Percentiles rank a stretch among this genome's conserved stretches.
phyloP scores from a whole-genome alignment of 2,888 invertebrate species.

The Amblyjoppa fuscipennis region DNA sequence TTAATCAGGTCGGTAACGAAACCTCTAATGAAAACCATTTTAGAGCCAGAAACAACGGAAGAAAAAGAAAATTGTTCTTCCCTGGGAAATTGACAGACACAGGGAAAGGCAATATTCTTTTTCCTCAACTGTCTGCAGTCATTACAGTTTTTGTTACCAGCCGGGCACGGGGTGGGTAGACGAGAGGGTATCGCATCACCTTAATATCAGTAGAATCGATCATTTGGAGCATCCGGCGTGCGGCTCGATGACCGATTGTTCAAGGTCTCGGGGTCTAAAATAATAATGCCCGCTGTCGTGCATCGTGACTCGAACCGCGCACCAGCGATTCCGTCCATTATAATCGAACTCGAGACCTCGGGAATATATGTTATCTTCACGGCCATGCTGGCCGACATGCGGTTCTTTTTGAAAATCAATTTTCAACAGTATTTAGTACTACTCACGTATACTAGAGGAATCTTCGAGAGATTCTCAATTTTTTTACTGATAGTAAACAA shows the following conservation, averaged over 20 bases:
- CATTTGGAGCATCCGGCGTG: neutral
- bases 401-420: conserved; percentile 47
- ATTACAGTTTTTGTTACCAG: too few species aligned
- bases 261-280: neutral
- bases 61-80: too few species aligned
- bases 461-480: conserved; percentile 26
- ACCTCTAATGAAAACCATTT: too few species aligned
- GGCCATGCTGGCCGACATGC: conserved; percentile 5
- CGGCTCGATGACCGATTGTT: neutral
- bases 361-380: neutral
- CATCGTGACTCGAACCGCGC: neutral
- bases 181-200: too few species aligned
- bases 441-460: conserved; percentile 45
- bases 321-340: conserved; percentile 49
- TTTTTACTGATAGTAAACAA: conserved; percentile 1
- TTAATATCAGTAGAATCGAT: too few species aligned
- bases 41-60: too few species aligned
- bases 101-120: too few species aligned
- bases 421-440: conserved; percentile 58
- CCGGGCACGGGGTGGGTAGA: too few species aligned
- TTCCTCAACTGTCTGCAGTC: too few species aligned
- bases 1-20: too few species aligned
- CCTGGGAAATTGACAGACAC: too few species aligned
- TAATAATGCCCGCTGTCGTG: conserved; percentile 10
- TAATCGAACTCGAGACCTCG: neutral